A percentile compares a stretch with the other conserved stretches of the same genome.
Conservation (phyloP, 1,140 invertebrate species). For the Pachyrhynchus sulphureomaculatus region DNA sequence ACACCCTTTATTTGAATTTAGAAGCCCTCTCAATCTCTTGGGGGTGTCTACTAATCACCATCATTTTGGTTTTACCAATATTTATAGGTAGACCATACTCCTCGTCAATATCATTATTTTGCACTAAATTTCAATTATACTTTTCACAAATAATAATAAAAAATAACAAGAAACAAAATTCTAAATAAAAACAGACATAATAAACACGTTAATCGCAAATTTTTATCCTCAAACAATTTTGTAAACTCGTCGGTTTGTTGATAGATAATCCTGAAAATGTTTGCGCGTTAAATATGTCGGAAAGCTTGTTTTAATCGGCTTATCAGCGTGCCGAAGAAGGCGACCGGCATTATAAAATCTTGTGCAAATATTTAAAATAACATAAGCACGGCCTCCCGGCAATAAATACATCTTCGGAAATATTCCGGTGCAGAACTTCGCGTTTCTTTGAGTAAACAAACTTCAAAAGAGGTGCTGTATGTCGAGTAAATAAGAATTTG, state of each 20-base stretch:
- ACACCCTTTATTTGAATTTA: no score
- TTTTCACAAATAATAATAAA: no score
- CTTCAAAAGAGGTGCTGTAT: background rate
- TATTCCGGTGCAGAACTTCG: background rate
- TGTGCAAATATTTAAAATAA: conserved; percentile 23
- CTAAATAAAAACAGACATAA: no score
- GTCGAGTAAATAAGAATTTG: background rate
- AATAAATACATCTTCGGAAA: conserved; percentile 1
- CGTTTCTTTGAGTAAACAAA: conserved; percentile 8
- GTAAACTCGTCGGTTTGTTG: conserved; percentile 1
- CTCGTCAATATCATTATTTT: no score
- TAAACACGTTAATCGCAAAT: no score
- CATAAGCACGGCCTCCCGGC: background rate
- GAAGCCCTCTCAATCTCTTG: no score
- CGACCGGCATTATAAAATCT: conserved; percentile 15
- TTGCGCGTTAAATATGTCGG: conserved; percentile 21
- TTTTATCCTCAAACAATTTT: background rate
- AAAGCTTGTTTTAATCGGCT: conserved; percentile 17
- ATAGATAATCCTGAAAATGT: conserved; percentile 13
- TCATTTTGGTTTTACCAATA: no score
- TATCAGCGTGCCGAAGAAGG: background rate
- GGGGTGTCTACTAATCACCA: no score
- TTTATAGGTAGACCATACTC: no score
- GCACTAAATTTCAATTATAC: no score
- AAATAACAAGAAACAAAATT: no score